A percentile compares a stretch with the other conserved stretches of the same genome.
Evolutionary conservation across 2,113 vertebrate species (phyloP).

Genomic region (Enhydra lutris): DNA sequence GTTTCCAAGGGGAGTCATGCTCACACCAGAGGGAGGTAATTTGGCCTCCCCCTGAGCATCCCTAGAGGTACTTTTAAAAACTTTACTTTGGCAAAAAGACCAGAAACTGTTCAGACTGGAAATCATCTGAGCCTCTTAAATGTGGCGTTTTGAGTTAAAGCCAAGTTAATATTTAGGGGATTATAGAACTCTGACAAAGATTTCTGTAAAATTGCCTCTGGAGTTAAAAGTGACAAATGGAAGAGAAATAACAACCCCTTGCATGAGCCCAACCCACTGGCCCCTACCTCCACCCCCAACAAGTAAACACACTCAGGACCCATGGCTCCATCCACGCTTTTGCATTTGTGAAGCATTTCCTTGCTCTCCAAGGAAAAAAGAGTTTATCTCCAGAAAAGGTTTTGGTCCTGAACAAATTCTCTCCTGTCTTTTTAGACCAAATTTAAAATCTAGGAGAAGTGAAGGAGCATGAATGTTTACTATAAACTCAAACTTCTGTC

Average conservation of each 20-base stretch:
- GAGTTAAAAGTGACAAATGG: neutral
- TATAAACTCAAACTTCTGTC: neutral
- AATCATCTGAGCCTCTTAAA: constrained; percentile 55
- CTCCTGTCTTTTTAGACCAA: neutral
- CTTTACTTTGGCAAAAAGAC: constrained; percentile 40
- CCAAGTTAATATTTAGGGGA: constrained; percentile 53
- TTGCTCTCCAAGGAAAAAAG: neutral
- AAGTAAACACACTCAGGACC: neutral
- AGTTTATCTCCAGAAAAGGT: neutral
- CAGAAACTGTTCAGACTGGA: constrained; percentile 22
- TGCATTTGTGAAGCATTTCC: neutral
- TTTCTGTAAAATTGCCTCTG: constrained; percentile 35
- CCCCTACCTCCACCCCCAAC: too few species aligned
- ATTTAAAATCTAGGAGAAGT: neutral
- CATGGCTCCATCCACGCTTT: neutral
- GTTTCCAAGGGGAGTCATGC: neutral
- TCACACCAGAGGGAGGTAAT: constrained; percentile 41
- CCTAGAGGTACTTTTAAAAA: constrained; percentile 10
- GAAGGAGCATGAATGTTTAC: neutral
- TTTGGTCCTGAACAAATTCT: neutral
- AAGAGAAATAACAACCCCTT: constrained; percentile 44
- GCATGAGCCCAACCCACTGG: neutral
- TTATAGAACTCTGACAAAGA: constrained; percentile 38
- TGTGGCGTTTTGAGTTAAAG: neutral
- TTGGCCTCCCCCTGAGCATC: neutral